Percentiles rank a stretch among this genome's conserved stretches.
Evolutionary conservation across 2,888 invertebrate genomes (phyloP).

Genomic region (Lobophora halterata): DNA sequence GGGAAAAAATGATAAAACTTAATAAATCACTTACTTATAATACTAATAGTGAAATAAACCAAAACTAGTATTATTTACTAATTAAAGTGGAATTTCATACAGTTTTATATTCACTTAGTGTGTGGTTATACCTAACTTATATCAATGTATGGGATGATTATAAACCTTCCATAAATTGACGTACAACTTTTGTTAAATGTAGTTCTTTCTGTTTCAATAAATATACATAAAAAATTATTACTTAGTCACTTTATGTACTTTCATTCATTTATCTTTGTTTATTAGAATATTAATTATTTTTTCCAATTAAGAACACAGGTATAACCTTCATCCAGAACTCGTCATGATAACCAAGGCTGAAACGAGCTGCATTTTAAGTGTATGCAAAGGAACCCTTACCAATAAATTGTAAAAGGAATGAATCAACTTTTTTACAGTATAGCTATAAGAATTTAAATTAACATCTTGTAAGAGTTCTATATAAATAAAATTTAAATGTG

Average conservation of each 20-base stretch:
- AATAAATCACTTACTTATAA: conserved; percentile 2
- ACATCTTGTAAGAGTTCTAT: conserved; percentile 63
- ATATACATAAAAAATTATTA: no score
- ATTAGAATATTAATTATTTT: no score
- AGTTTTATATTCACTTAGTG: conserved; percentile 11
- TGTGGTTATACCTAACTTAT: conserved; percentile 30
- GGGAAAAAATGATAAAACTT: conserved; percentile 1
- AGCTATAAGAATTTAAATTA: conserved; percentile 60
- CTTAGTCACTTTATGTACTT: neutral
- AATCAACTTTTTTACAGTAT: conserved; percentile 48
- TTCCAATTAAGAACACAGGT: no score
- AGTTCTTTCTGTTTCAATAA: conserved; percentile 4
- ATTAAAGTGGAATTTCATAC: conserved; percentile 24
- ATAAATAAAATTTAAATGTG: conserved; percentile 67
- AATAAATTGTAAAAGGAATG: conserved; percentile 39
- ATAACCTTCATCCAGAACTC: conserved; percentile 2
- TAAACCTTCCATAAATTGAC: conserved; percentile 56
- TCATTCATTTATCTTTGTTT: neutral
- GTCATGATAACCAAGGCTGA: conserved; percentile 4
- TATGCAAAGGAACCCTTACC: conserved; percentile 20
- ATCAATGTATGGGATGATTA: conserved; percentile 55
- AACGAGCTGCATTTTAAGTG: neutral
- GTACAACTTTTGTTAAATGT: conserved; percentile 31
- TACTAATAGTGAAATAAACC: conserved; percentile 36
- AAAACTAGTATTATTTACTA: conserved; percentile 47